Evolutionary conservation across 2,113 vertebrate genomes (phyloP).

Genomic region (Amphiprion percula): DNA sequence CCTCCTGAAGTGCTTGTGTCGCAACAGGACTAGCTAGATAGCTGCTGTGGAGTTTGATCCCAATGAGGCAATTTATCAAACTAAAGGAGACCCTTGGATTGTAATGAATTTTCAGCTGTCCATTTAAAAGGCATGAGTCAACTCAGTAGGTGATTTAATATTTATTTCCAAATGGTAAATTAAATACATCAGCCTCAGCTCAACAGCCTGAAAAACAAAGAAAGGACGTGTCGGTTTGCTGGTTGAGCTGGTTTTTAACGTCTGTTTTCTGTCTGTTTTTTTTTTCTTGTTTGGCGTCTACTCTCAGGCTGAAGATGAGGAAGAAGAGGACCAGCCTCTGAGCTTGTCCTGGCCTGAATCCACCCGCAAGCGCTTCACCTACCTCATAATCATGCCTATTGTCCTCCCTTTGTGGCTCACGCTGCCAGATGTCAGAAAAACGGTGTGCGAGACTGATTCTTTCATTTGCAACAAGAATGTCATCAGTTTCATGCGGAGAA

Average conservation of each 20-base stretch:
- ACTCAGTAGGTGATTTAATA: neutral
- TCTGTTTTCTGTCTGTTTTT: neutral
- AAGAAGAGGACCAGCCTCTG: conserved; percentile 91
- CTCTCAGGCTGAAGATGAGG: conserved; percentile 85
- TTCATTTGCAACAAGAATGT: neutral
- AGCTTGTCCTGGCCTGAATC: conserved; percentile 92
- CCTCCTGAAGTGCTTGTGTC: neutral
- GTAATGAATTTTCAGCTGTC: conserved; percentile 5
- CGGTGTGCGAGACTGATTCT: conserved; percentile 63
- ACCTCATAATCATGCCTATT: conserved; percentile 90
- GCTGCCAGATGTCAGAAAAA: conserved; percentile 92
- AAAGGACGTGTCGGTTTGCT: neutral
- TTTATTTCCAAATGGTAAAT: conserved; percentile 15
- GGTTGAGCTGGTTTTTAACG: neutral
- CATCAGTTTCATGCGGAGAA: neutral
- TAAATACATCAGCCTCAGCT: neutral
- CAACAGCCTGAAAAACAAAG: neutral
- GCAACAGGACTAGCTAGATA: neutral
- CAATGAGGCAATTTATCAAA: conserved; percentile 17
- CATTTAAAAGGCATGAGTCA: conserved; percentile 24
- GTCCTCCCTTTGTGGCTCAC: conserved; percentile 92
- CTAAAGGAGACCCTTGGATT: conserved; percentile 26
- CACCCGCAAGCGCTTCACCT: conserved; percentile 88
- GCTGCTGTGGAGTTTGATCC: conserved; percentile 6
- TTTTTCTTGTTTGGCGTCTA: conserved; percentile 3